Evolutionary conservation across 2,113 vertebrate species (phyloP), one percentile per base, ranked within the genome.

Genomic region (Calidris pugnax): DNA sequence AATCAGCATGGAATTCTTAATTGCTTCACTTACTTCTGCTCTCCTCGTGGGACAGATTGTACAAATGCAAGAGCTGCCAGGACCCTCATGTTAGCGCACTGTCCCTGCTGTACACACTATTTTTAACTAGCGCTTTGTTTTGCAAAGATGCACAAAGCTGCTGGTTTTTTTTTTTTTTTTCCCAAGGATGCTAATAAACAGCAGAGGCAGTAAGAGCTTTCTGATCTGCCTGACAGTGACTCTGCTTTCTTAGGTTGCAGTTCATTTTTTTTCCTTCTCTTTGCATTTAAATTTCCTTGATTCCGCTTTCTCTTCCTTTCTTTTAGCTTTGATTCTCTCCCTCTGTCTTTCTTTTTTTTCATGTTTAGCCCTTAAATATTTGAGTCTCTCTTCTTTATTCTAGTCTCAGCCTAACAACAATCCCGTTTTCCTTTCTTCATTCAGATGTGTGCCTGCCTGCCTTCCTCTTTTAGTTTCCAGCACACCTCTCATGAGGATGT

Each of bases 1-100:
- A 98, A 98, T 99, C 98, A 98, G 98, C 98, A 97, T 98, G 99
- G 98, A 99, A 98, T 99, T 98, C 98, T 98, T 99, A 99, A 99
- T 99, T 99, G 99, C 99, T 98, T 97, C 98, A 89, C 98, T 98
- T 98, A 97, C 98, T 98, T 97, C 96, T 98, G 97, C 97, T 95
- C 98, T 95, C 97, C 99, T 98, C 98, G 26, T 98, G 98, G 99
- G 99, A 99, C 98, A 95, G 98, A 98, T 97, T 96, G 98, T 96
- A 93, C 82, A 59, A 96, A 88, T 26, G 95, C 95, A 76, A 62
- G 98, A 94, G 98, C 98, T 97, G 96, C 98, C 97, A 98, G 98
- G 98, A 98, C 98, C 97, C 94, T 96, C 89, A 7, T 95, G 94
- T 94, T 91, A 84, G 97, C 79, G 37, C 94, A 73, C 97, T 94